phyloP scores from a whole-genome alignment of 2,888 invertebrate species.

The Lasius fuliginosus region DNA sequence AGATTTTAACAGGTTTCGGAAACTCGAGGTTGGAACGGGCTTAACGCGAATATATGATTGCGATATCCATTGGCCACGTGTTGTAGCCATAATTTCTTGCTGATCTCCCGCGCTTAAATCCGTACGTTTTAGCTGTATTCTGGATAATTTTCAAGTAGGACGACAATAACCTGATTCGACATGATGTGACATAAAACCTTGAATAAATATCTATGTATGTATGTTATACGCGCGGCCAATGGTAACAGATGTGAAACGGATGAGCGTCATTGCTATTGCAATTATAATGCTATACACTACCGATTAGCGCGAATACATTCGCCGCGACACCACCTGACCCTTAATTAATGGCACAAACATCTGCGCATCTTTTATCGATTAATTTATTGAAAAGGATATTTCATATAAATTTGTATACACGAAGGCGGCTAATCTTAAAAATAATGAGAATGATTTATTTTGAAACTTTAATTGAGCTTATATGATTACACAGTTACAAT shows the following conservation, averaged over 20 bases:
- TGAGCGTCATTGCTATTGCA: constrained; percentile 40
- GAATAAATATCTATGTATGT: constrained; percentile 52
- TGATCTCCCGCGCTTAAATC: constrained; percentile 58
- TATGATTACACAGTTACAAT: background rate
- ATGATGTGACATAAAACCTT: constrained; percentile 61
- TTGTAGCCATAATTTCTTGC: constrained; percentile 57
- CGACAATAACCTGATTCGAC: constrained; percentile 69
- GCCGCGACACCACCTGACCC: constrained; percentile 30
- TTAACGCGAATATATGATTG: constrained; percentile 52
- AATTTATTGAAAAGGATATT: background rate
- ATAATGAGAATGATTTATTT: background rate
- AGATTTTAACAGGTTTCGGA: constrained; percentile 33
- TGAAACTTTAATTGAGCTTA: background rate
- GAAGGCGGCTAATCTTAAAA: background rate
- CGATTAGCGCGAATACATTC: constrained; percentile 4
- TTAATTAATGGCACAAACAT: constrained; percentile 38
- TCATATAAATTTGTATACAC: background rate
- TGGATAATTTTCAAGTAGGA: constrained; percentile 74
- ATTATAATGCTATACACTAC: constrained; percentile 22
- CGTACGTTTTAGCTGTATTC: constrained; percentile 52
- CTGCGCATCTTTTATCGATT: constrained; percentile 3
- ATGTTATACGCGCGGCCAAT: no score
- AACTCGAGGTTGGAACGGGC: constrained; percentile 38
- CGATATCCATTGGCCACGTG: constrained; percentile 60
- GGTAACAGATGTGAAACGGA: constrained; percentile 39